A percentile compares a stretch with the other conserved stretches of the same genome.
Conservation (phyloP, 2,797 vertebrate species). For the Xenops minutus region DNA sequence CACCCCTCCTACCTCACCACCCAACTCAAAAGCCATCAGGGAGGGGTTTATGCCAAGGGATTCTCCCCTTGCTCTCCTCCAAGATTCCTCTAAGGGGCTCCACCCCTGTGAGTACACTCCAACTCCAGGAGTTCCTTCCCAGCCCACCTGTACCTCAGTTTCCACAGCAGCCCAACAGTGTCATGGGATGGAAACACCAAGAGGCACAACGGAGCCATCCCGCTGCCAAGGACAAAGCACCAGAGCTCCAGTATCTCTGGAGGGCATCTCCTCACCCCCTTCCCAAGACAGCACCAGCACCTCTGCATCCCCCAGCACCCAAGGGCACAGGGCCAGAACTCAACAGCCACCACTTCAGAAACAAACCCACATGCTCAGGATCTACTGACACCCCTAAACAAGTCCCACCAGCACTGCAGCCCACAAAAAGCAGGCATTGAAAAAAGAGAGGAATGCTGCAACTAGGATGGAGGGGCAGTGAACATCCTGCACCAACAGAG, state of each 20-base stretch:
- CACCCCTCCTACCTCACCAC: background rate
- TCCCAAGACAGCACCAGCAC: background rate
- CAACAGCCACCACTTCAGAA: background rate
- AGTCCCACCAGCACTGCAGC: background rate
- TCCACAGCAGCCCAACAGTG: background rate
- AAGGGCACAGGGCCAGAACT: background rate
- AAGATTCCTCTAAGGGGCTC: background rate
- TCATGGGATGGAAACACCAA: background rate
- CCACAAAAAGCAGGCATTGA: background rate
- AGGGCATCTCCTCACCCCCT: background rate
- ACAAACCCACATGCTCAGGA: background rate
- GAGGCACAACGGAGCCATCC: background rate
- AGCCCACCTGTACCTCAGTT: background rate
- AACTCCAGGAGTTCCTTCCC: background rate
- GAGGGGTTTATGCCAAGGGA: background rate
- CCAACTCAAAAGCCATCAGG: background rate
- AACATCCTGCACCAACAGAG: background rate
- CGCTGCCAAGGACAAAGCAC: accelerated
- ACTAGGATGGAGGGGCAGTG: background rate
- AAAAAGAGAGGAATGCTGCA: background rate
- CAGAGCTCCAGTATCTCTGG: accelerated
- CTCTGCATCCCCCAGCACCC: background rate
- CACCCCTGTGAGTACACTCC: background rate
- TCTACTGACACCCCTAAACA: background rate
- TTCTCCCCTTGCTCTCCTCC: background rate